Base-by-base conservation (phyloP, 2,797 vertebrate genomes). In the Squalus acanthias region DNA sequence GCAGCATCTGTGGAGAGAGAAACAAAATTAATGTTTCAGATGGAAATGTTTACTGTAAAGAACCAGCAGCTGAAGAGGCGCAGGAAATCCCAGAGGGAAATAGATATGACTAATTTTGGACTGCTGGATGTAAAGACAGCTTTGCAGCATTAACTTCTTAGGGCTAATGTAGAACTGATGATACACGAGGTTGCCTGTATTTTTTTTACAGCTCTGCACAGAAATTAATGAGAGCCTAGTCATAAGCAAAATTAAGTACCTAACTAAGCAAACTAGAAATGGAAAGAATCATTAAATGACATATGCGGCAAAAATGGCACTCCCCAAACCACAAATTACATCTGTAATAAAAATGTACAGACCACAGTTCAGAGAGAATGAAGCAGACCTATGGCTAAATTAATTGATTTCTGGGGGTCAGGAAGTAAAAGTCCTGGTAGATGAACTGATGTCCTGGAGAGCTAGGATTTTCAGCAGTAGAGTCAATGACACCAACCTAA, bases 181-280 rank as follows among this genome's bases (percentile, higher is more conserved):
- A 63, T 65, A n/a, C 60, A 65, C 33, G n/a, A 63, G 15, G 29
- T 63, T 92, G 29, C 57, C 89, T n/a, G 12, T 20, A 63, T 65
- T 92, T 92, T 92, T 87, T 92, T 63, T 92, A 92, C 60, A 92
- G 89, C 60, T 92, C 89, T n/a, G 29, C 89, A 9, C 50, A 92
- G 60, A 65, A 65, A 92, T 92, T 85, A 46, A 85, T 63, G 89
- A n/a, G 57, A 63, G 89, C 89, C 60, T 63, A 92, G 26, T 92
- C 33, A 63, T 65, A n/a, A 63, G 89, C 89, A 65, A 92, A 92
- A 92, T 92, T 92, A 65, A n/a, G 29, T 65, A n/a, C 57, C 57
- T 63, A 92, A 92, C 87, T 89, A 60, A 89, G 89, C 57, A 63
- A 92, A 63, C 33, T 65, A 92, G 60, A 65, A 92, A 65, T 65